A percentile compares a stretch with the other conserved stretches of the same genome.
phyloP scores from a whole-genome alignment of 2,113 vertebrate genomes.

The Rhipidura dahli region DNA sequence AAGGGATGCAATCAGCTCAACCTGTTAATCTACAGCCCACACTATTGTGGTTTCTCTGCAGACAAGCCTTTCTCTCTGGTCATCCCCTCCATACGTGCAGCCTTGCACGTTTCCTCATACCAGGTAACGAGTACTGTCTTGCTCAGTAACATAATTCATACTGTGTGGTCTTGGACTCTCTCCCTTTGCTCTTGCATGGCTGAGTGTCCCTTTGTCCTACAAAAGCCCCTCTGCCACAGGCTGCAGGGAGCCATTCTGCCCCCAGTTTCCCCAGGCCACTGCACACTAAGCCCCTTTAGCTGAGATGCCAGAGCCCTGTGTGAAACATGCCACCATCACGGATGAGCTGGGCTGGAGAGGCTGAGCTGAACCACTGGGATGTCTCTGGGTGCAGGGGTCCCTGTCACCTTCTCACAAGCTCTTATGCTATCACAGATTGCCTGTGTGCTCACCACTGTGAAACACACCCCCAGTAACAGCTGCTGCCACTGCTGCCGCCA shows the following conservation, averaged over 20 bases:
- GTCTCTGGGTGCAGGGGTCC: not conserved
- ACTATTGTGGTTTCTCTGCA: not conserved
- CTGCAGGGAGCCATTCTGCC: not conserved
- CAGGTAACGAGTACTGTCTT: not conserved
- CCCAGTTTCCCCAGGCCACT: not conserved
- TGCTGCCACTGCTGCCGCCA: not conserved
- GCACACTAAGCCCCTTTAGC: not conserved
- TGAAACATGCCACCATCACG: accelerated
- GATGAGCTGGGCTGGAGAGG: not conserved
- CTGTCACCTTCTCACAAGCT: not conserved
- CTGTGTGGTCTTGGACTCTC: not conserved
- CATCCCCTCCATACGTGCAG: not conserved
- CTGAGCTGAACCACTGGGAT: not conserved
- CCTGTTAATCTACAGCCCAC: not conserved
- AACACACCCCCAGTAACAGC: not conserved
- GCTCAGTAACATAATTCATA: not conserved
- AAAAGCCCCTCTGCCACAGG: not conserved
- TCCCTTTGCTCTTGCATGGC: not conserved
- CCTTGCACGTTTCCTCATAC: not conserved
- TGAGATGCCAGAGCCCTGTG: not conserved
- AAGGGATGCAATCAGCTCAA: not conserved
- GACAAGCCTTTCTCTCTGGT: not conserved
- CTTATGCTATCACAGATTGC: not conserved
- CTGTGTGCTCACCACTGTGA: not conserved
- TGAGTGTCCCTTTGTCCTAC: not conserved